Evolutionary conservation across 2,797 vertebrate genomes (phyloP), one percentile per base, ranked within the genome.

Genomic region (Moxostoma hubbsi): DNA sequence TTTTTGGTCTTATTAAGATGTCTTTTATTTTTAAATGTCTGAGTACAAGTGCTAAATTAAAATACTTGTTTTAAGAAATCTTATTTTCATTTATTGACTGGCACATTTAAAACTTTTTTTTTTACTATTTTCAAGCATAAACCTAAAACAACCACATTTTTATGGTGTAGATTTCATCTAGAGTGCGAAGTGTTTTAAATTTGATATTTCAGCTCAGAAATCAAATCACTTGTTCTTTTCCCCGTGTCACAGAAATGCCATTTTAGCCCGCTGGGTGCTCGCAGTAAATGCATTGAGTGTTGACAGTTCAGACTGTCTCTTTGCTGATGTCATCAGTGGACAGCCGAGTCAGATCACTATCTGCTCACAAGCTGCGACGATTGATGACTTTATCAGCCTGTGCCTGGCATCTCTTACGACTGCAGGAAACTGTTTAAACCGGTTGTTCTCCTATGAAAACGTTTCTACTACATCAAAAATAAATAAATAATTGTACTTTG

Each of bases 311-410:
- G 62, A 65, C 36, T 45, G n/a, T 5, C 36, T 75, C 61, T 24
- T 50, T 59, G 16, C 24, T 59, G 58, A 59, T 59, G 9, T 75
- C 73, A 65, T 75, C 50, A 65, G 36, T n/a, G n/a, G 58, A 51
- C 58, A 15, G 58, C 9, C 47, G 51, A 45, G 51, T 49, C 54
- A 77, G 75, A 77, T 77, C 65, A 54, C 49, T 13, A 61, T 68
- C 18, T 59, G 55, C 13, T 59, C 13, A 9, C 55, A 51, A 15
- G 13, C 64, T 15, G 47, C 46, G 1, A 11, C 54, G 59, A 7
- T 50, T 68, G 24, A 68, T 47, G 12, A n/a, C 43, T 55, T 51
- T 59, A 77, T 77, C 75, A 45, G 6, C 6, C 5, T 0, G 18
- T 67, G 46, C 54, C 64, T 43, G 64, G 64, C 18, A 76, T 59